Conservation (phyloP, 2,113 vertebrate genomes). For the Edolisoma coerulescens region DNA sequence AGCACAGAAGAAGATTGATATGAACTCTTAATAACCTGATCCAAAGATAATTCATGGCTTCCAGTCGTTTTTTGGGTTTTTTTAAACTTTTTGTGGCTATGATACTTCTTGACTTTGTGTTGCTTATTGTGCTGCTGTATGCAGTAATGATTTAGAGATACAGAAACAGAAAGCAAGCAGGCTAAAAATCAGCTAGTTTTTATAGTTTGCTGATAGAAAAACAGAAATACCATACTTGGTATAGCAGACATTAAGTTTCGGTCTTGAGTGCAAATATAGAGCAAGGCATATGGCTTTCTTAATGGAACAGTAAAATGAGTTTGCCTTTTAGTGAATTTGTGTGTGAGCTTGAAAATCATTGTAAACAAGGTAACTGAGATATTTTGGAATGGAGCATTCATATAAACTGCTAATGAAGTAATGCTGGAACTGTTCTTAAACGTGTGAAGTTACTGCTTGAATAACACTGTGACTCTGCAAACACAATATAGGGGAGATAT, state of each 20-base stretch:
- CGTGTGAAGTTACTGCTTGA: not conserved
- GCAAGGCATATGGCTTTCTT: not conserved
- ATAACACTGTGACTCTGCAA: not conserved
- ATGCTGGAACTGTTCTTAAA: not conserved
- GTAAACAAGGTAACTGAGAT: not conserved
- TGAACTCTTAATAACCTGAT: not conserved
- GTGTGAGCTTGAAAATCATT: not conserved
- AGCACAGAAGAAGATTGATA: not conserved
- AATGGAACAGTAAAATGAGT: not conserved
- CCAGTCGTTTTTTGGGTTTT: no score
- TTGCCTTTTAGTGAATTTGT: not conserved
- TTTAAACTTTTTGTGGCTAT: not conserved
- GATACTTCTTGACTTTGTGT: not conserved
- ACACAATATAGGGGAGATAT: not conserved
- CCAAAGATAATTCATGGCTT: not conserved
- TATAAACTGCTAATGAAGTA: not conserved
- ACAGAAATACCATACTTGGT: not conserved
- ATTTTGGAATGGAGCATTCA: not conserved
- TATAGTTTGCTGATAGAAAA: not conserved
- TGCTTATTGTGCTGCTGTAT: not conserved
- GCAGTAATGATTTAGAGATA: not conserved
- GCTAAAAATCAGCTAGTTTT: not conserved
- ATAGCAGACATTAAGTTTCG: not conserved
- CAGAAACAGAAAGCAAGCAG: not conserved
- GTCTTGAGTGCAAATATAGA: not conserved